These are phyloP conservation scores for Phalangium opilio DNA, from an alignment of 2,888 invertebrate genomes.

Conservation along the genomic window DNA sequence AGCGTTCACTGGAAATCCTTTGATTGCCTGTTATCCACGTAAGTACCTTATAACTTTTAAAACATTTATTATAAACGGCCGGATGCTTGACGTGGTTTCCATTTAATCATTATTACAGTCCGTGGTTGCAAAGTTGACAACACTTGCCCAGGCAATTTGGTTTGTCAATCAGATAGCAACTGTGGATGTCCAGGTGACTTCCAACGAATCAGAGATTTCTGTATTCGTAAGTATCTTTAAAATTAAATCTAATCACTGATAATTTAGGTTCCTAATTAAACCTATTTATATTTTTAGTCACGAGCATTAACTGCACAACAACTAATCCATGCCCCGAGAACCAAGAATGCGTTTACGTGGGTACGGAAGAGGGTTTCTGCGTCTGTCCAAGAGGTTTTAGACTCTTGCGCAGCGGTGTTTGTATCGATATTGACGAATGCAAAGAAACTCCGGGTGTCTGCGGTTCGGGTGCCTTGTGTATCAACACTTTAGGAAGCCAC, in stretches of 20 bases:
- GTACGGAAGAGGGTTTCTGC: slow-evolving; percentile 79
- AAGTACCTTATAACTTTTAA: slow-evolving; percentile 6
- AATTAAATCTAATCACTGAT: neutral
- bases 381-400: slow-evolving; percentile 78
- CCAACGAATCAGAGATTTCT: slow-evolving; percentile 21
- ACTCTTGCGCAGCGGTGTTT: slow-evolving; percentile 15
- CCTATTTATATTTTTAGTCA: slow-evolving; percentile 8
- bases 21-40: slow-evolving; percentile 48
- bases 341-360: slow-evolving; percentile 66
- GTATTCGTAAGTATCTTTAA: slow-evolving; percentile 20
- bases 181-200: slow-evolving; percentile 23
- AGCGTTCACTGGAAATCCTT: slow-evolving; percentile 59
- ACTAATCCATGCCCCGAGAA: slow-evolving; percentile 68
- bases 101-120: too few relatives aligned
- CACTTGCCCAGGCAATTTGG: slow-evolving; percentile 23
- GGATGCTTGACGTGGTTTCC: too few relatives aligned
- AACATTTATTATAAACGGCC: slow-evolving; percentile 1
- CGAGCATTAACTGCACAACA: slow-evolving; percentile 22
- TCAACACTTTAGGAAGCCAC: slow-evolving; percentile 54
- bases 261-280: too few relatives aligned
- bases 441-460: slow-evolving; percentile 52
- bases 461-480: slow-evolving; percentile 72
- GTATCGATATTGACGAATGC: slow-evolving; percentile 62
- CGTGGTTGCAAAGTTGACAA: slow-evolving; percentile 20
- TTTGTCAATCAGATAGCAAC: slow-evolving; percentile 20